phyloP scores from a whole-genome alignment of 2,888 invertebrate genomes.

The Drosophila ustulata region DNA sequence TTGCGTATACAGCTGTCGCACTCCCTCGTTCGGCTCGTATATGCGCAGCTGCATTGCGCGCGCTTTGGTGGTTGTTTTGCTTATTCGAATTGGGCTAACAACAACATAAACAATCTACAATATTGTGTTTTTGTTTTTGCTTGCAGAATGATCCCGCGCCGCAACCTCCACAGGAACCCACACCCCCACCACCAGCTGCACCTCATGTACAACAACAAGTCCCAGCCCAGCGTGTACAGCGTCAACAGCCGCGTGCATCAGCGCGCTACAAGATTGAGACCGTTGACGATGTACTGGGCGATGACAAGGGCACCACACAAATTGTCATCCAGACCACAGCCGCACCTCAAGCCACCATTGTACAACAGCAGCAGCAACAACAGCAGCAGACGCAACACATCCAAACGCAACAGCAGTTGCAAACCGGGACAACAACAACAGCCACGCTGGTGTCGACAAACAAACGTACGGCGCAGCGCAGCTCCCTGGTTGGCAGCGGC shows the following conservation, averaged over 20 bases:
- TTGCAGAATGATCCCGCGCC: constrained; percentile 88
- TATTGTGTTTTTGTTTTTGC: constrained; percentile 24
- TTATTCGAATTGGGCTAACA: constrained; percentile 10
- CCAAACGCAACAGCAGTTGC: constrained; percentile 73
- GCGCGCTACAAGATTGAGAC: constrained; percentile 87
- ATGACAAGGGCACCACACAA: constrained; percentile 85
- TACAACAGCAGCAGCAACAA: constrained; percentile 71
- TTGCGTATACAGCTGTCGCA: constrained; percentile 40
- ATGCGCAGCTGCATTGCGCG: constrained; percentile 3
- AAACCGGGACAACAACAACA: constrained; percentile 76
- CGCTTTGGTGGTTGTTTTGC: constrained; percentile 65
- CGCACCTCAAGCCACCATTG: constrained; percentile 80
- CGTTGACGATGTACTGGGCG: constrained; percentile 87
- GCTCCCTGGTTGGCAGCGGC: constrained; percentile 72
- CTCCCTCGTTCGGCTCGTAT: constrained; percentile 15
- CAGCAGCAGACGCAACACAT: constrained; percentile 58
- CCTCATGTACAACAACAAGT: constrained; percentile 78
- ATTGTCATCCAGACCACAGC: constrained; percentile 86
- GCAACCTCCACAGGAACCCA: constrained; percentile 88
- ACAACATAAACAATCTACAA: constrained; percentile 4
- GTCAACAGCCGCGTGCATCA: constrained; percentile 82
- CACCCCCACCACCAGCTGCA: constrained; percentile 87
- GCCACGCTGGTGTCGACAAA: constrained; percentile 82
- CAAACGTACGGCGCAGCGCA: constrained; percentile 83
- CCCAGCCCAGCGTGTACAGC: constrained; percentile 82